Evolutionary conservation across 2,113 vertebrate genomes (phyloP).

Genomic region (Nycticorax nycticorax): DNA sequence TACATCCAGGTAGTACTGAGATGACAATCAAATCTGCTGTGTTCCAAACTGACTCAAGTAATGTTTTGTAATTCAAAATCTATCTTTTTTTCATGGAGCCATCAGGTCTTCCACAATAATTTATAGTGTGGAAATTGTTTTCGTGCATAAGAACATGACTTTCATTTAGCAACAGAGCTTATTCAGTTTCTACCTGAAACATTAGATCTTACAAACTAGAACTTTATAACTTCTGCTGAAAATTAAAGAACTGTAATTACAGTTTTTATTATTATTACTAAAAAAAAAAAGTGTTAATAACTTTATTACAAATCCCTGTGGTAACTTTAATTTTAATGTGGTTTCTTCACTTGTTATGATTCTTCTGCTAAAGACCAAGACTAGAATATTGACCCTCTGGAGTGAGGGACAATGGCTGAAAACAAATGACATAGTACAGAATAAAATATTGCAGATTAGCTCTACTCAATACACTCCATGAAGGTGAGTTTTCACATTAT

Average conservation of each 20-base stretch:
- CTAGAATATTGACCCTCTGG: neutral
- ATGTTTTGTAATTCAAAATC: neutral
- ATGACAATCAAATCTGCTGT: neutral
- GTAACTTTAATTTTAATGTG: neutral
- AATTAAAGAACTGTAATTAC: neutral
- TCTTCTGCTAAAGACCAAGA: neutral
- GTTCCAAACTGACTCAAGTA: neutral
- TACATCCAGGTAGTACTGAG: neutral
- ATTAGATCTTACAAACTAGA: neutral
- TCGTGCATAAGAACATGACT: neutral
- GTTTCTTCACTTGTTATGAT: neutral
- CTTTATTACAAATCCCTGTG: neutral
- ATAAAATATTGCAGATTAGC: neutral
- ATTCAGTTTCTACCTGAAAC: neutral
- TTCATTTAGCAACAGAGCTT: neutral
- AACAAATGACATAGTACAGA: neutral
- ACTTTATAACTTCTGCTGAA: neutral
- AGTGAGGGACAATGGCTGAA: neutral
- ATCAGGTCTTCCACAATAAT: neutral
- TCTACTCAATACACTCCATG: neutral
- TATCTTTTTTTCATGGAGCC: neutral
- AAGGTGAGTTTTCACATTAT: neutral
- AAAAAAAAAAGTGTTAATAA: neutral
- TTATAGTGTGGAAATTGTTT: neutral
- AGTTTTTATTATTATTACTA: neutral